phyloP scores from a whole-genome alignment of 2,797 vertebrate genomes.

The Hipposideros larvatus region DNA sequence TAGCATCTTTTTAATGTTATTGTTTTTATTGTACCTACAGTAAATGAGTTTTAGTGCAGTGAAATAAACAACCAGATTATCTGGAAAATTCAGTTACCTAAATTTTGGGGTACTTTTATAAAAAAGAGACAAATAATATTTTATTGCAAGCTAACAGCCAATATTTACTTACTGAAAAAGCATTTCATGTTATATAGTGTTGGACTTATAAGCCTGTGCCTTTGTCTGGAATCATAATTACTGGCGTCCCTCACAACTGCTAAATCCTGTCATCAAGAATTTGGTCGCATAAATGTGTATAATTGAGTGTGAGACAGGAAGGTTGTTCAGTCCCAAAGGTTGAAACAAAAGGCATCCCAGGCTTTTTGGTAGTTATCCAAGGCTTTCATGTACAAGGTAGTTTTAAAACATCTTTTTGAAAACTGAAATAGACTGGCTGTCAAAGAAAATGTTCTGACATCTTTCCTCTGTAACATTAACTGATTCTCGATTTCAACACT shows the following conservation, averaged over 20 bases:
- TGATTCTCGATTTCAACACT: constrained; percentile 70
- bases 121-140: neutral
- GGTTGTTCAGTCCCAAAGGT: neutral
- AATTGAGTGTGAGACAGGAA: neutral
- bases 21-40: neutral
- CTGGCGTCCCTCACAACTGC: neutral
- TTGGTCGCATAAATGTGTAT: neutral
- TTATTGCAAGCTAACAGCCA: neutral
- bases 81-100: neutral
- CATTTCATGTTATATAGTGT: neutral
- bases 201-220: neutral
- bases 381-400: neutral
- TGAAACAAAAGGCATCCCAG: neutral
- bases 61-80: neutral
- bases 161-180: constrained; percentile 21
- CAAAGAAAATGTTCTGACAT: neutral
- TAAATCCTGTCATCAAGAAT: neutral
- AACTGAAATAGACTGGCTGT: neutral
- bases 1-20: neutral
- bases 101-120: neutral
- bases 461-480: neutral
- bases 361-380: neutral
- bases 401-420: constrained; percentile 42
- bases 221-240: neutral
- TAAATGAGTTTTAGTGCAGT: neutral